Base-by-base conservation (phyloP, 2,888 invertebrate species). In the Troides helena region DNA sequence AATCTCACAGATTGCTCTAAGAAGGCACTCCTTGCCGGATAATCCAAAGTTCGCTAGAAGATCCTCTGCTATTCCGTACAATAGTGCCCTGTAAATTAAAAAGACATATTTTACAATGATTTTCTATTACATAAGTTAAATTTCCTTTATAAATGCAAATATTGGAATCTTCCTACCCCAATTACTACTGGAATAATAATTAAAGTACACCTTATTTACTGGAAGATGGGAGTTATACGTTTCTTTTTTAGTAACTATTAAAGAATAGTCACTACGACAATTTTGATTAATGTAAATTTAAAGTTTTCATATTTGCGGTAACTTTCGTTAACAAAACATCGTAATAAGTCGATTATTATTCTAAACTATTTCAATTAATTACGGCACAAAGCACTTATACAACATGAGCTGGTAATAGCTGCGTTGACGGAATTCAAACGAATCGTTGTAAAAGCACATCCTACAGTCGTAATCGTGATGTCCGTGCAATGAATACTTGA, bases 1-100 rank as follows among this genome's bases (percentile, higher is more conserved):
- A 59, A 97, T 95, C 87, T 97, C 97, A 79, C 97, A 97, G 72
- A 97, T 97, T 1, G 97, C 96, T 73, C 97, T 92, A 63, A 97
- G 87, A 1, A 97, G 85, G 80, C 97, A 97, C 4, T 97, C 97
- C 79, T 95, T 96, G 36, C 97, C 97, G 74, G 97, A 94, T 88
- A 97, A 88, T 0, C 97, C 97, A 73, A 97, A 96, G 76, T 96
- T 97, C 60, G 95, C 94, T 67, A 97, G 86, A 82, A 97, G 94
- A 79, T 97, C 97, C 83, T 97, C 97, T 0, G 96, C 94, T 5
- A 95, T 94, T 1, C 95, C 95, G 77, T 97, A 97, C 70, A 97
- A 89, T 71, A 97, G 84, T 0, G 97, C 97, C 78, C 97, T 93
- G 86, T 70, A 85, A 82, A 69, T 53, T 7, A 2, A n/a, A 53